phyloP scores from a whole-genome alignment of 2,888 invertebrate species.

The Stegana nigrithorax region DNA sequence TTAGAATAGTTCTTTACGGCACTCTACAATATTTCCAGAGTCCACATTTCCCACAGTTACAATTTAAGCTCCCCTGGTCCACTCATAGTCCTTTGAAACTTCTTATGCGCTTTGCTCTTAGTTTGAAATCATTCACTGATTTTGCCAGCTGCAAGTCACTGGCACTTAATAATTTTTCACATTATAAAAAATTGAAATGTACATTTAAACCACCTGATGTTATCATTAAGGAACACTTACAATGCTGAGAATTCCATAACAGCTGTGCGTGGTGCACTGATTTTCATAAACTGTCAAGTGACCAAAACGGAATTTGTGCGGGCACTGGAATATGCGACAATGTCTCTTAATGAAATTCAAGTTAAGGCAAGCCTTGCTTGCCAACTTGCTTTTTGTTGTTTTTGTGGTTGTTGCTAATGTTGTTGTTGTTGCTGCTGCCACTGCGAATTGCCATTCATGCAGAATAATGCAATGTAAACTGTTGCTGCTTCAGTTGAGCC shows the following conservation, averaged over 20 bases:
- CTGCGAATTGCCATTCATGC: conserved; percentile 57
- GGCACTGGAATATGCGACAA: neutral
- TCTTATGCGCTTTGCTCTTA: too few relatives aligned
- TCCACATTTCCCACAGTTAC: too few relatives aligned
- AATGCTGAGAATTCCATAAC: conserved; percentile 11
- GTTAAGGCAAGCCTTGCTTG: neutral
- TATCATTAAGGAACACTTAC: neutral
- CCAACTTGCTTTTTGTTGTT: neutral
- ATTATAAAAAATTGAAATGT: neutral
- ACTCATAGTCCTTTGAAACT: too few relatives aligned
- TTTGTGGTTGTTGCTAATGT: neutral
- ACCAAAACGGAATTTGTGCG: neutral
- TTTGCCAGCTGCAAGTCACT: too few relatives aligned
- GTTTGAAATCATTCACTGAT: too few relatives aligned
- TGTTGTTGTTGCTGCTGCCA: neutral
- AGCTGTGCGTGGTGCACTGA: conserved; percentile 9
- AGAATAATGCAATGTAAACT: conserved; percentile 61
- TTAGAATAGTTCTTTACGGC: too few relatives aligned
- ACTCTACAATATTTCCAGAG: too few relatives aligned
- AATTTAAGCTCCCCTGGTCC: too few relatives aligned
- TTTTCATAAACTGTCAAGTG: conserved; percentile 14
- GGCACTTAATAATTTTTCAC: too few relatives aligned
- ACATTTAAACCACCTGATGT: conserved; percentile 13
- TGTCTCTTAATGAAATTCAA: neutral
- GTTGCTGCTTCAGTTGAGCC: conserved; percentile 58